phyloP scores from a whole-genome alignment of 2,888 invertebrate species.

The Agrotis segetum region DNA sequence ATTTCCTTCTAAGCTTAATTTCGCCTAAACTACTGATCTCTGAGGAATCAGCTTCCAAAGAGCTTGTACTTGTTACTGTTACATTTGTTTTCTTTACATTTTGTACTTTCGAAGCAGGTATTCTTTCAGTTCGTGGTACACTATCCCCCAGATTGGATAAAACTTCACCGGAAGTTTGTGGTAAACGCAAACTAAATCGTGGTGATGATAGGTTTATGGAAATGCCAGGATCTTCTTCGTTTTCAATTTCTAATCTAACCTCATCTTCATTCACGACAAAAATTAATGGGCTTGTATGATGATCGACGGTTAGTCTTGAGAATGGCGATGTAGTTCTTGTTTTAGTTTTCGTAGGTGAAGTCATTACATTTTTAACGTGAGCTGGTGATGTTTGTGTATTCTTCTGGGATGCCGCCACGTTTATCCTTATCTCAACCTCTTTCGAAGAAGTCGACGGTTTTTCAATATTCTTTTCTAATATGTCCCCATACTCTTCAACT shows the following conservation, averaged over 20 bases:
- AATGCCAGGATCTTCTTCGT: conserved; percentile 80
- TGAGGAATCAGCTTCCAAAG: conserved; percentile 83
- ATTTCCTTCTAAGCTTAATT: conserved; percentile 76
- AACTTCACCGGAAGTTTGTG: conserved; percentile 80
- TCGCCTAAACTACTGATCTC: conserved; percentile 88
- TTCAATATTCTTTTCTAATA: conserved; percentile 81
- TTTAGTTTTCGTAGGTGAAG: conserved; percentile 85
- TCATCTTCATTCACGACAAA: conserved; percentile 72
- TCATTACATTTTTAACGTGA: conserved; percentile 85
- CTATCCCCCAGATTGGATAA: conserved; percentile 76
- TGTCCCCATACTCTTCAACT: conserved; percentile 84
- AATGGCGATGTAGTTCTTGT: conserved; percentile 87
- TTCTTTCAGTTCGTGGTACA: conserved; percentile 57
- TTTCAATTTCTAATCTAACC: conserved; percentile 67
- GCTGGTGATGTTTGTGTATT: conserved; percentile 88
- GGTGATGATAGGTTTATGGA: conserved; percentile 86
- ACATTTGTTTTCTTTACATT: conserved; percentile 55
- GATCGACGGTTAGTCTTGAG: conserved; percentile 72
- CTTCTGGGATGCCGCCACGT: conserved; percentile 79
- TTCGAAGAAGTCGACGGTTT: conserved; percentile 84
- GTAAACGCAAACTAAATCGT: conserved; percentile 84
- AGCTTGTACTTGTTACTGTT: conserved; percentile 78
- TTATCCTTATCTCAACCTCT: conserved; percentile 69
- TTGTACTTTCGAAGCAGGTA: conserved; percentile 28
- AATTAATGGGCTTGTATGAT: conserved; percentile 82